Evolutionary conservation across 2,113 vertebrate species (phyloP).

Genomic region (Sterrhoptilus dennistouni): DNA sequence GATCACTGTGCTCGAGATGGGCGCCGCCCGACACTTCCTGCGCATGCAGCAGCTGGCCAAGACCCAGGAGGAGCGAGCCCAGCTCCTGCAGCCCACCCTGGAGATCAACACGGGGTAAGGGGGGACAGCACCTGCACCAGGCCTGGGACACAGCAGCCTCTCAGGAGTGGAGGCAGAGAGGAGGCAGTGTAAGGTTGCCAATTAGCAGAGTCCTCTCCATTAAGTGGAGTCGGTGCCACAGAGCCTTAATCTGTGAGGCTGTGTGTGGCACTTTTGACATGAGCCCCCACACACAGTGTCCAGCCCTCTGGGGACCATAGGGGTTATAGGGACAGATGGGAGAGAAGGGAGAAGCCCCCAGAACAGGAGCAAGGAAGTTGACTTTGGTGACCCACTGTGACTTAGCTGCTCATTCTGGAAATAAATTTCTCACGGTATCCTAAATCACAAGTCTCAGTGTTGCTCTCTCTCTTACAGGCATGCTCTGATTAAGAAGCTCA

Average conservation of each 20-base stretch:
- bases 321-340: not conserved
- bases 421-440: not conserved
- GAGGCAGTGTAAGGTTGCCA: not conserved
- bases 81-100: slow-evolving; percentile 94
- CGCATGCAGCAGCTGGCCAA: slow-evolving; percentile 94
- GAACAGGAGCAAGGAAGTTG: not conserved
- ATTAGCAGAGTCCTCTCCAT: not conserved
- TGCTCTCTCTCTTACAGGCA: slow-evolving; percentile 76
- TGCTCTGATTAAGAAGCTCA: slow-evolving; percentile 88
- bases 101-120: slow-evolving; percentile 92
- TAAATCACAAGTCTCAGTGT: not conserved
- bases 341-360: not conserved
- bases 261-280: rapidly evolving
- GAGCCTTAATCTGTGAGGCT: not conserved
- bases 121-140: too few relatives aligned
- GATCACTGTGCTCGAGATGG: slow-evolving; percentile 98
- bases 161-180: not conserved
- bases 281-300: not conserved
- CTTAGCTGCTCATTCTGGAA: not conserved
- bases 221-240: not conserved
- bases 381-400: not conserved
- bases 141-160: not conserved
- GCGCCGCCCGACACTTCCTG: slow-evolving; percentile 93
- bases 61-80: slow-evolving; percentile 88
- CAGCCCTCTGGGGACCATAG: not conserved